Percentiles rank a stretch among this genome's conserved stretches.
Conservation (phyloP, 2,888 invertebrate genomes). For the Actias luna region DNA sequence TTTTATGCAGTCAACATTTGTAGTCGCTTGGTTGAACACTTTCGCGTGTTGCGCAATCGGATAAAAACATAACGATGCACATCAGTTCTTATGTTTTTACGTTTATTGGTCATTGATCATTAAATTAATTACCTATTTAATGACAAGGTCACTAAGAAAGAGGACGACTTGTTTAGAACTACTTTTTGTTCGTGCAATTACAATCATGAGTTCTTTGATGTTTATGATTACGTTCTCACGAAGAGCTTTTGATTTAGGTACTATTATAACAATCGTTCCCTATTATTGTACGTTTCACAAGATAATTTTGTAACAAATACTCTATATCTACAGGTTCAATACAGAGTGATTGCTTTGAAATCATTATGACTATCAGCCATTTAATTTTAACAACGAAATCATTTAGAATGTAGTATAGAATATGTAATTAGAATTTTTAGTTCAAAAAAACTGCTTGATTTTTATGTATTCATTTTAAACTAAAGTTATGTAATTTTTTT, state of each 20-base stretch:
- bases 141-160: constrained; percentile 49
- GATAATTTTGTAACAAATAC: not conserved
- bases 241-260: constrained; percentile 6
- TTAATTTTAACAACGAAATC: not conserved
- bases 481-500: not conserved
- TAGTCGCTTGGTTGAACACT: constrained; percentile 58
- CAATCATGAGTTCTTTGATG: constrained; percentile 29
- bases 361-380: not conserved
- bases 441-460: not conserved
- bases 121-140: constrained; percentile 5
- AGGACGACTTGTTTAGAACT: constrained; percentile 36
- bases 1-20: constrained; percentile 34
- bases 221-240: constrained; percentile 19
- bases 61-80: constrained; percentile 27
- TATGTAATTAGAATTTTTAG: not conserved
- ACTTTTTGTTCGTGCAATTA: constrained; percentile 38
- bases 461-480: not conserved
- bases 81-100: constrained; percentile 18
- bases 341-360: not conserved
- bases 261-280: not conserved
- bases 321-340: not conserved
- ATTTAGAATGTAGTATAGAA: not conserved
- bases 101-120: constrained; percentile 2
- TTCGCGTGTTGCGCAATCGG: constrained; percentile 54
- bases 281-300: not conserved